phyloP scores from a whole-genome alignment of 2,888 invertebrate genomes.

The Scaptomyza cyrtandrae region DNA sequence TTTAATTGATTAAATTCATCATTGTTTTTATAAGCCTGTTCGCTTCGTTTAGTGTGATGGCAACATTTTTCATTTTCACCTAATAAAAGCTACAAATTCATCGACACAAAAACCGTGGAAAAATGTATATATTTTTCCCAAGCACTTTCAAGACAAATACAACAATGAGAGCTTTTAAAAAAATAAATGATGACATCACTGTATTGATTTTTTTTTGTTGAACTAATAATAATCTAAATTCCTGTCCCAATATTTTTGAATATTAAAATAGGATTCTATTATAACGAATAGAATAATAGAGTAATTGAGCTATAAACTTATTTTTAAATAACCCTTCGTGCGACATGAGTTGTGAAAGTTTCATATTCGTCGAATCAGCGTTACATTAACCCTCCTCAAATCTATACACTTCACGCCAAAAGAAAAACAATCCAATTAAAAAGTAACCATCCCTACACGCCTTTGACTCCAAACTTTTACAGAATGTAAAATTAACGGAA shows the following conservation, averaged over 20 bases:
- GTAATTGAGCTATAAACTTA: background rate
- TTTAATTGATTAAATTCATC: slow-evolving; percentile 65
- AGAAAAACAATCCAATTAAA: slow-evolving; percentile 30
- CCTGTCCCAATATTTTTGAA: background rate
- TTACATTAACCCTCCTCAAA: background rate
- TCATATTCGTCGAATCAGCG: background rate
- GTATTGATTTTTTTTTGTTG: background rate
- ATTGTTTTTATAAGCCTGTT: slow-evolving; percentile 51
- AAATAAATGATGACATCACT: background rate
- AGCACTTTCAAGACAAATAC: background rate
- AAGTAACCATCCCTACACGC: background rate
- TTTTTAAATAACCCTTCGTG: background rate
- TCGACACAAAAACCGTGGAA: slow-evolving; percentile 13
- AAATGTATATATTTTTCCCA: background rate
- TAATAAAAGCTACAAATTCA: slow-evolving; percentile 47
- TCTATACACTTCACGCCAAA: slow-evolving; percentile 8
- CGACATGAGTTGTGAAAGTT: background rate
- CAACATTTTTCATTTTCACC: slow-evolving; percentile 43
- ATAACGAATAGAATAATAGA: too few relatives aligned
- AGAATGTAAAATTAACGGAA: slow-evolving; percentile 32
- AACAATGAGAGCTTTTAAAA: background rate
- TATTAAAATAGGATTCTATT: background rate
- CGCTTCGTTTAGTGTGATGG: slow-evolving; percentile 4
- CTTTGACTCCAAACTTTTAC: background rate
- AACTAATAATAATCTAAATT: background rate